Percentiles rank a stretch among this genome's conserved stretches.
Conservation (phyloP, 2,797 vertebrate species). For the Sebastes oblongus region DNA sequence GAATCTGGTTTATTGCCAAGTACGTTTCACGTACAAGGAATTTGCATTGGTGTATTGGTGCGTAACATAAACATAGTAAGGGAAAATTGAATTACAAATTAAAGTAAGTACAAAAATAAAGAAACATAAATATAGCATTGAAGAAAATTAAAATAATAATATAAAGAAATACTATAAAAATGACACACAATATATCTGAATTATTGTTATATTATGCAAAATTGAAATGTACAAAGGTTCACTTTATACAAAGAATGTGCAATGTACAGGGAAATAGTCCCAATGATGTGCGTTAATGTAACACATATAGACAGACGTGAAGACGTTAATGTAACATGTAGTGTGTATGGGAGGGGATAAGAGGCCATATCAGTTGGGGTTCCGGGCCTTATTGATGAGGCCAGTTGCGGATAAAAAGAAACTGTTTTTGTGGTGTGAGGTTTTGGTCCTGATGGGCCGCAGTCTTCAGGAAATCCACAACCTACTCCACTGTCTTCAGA, state of each 20-base stretch:
- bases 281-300: neutral
- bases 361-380: neutral
- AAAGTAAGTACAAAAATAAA: too few species aligned
- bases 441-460: neutral
- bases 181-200: too few species aligned
- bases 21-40: too few species aligned
- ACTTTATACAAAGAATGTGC: too few species aligned
- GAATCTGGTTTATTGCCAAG: too few species aligned
- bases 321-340: neutral
- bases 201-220: too few species aligned
- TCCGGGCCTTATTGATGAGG: neutral
- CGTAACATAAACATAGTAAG: too few species aligned
- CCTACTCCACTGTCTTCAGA: neutral
- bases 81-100: too few species aligned
- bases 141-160: too few species aligned
- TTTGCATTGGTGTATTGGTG: too few species aligned
- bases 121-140: too few species aligned
- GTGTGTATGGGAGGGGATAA: neutral
- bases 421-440: neutral
- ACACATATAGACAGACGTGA: neutral
- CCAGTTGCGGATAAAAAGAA: neutral
- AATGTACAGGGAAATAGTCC: neutral
- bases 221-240: too few species aligned
- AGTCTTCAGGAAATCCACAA: neutral
- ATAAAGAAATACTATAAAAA: neutral